phyloP scores from a whole-genome alignment of 2,113 vertebrate genomes.

The Phrynosoma platyrhinos region DNA sequence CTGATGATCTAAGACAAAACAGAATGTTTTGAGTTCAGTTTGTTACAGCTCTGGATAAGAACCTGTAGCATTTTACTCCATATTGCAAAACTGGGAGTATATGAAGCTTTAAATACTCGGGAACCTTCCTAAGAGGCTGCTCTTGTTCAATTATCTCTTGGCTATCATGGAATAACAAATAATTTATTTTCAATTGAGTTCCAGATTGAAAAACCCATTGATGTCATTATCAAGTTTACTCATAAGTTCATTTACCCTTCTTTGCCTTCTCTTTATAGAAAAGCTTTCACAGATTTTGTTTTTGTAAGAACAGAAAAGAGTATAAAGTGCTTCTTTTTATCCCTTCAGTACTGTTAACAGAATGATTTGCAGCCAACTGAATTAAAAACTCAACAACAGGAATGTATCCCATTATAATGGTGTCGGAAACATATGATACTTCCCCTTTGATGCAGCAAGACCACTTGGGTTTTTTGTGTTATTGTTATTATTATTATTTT shows the following conservation, averaged over 20 bases:
- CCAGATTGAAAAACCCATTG: conserved; percentile 19
- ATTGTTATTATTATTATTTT: background rate
- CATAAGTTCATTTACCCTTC: conserved; percentile 12
- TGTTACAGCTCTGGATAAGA: background rate
- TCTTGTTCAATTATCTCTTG: conserved; percentile 23
- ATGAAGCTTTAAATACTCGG: conserved; percentile 69
- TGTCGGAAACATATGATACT: conserved; percentile 44
- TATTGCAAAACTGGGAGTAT: conserved; percentile 76
- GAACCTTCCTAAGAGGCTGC: conserved; percentile 67
- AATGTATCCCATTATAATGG: background rate
- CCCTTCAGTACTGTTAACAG: background rate
- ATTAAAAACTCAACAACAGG: background rate
- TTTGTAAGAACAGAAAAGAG: background rate
- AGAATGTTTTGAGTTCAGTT: background rate
- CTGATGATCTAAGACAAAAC: background rate
- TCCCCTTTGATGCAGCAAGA: conserved; percentile 1
- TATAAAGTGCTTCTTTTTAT: conserved; percentile 21
- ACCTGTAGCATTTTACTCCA: background rate
- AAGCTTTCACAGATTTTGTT: background rate
- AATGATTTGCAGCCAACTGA: background rate
- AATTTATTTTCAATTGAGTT: conserved; percentile 17
- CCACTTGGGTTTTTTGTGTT: background rate
- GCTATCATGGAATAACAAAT: background rate
- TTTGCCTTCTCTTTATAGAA: conserved; percentile 23
- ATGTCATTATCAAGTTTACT: conserved; percentile 35